Conservation (phyloP, 1,140 invertebrate genomes). For the Chrysoperla carnea region DNA sequence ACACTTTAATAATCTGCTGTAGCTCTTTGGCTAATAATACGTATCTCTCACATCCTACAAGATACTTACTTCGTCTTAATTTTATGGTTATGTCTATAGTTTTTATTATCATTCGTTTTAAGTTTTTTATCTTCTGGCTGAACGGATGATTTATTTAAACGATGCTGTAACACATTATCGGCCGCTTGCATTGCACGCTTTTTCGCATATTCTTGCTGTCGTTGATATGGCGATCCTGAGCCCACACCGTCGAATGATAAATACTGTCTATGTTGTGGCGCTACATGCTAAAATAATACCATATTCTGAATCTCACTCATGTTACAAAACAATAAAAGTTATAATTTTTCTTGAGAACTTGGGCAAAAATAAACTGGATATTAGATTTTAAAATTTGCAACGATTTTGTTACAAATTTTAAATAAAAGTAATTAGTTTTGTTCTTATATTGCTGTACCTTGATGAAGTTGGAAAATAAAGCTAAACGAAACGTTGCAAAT, state of each 20-base stretch:
- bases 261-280: constrained; percentile 77
- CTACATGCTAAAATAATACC: constrained; percentile 43
- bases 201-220: constrained; percentile 55
- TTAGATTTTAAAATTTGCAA: too few relatives aligned
- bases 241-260: constrained; percentile 63
- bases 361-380: too few relatives aligned
- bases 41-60: too few relatives aligned
- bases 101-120: constrained; percentile 35
- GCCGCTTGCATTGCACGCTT: constrained; percentile 50
- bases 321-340: too few relatives aligned
- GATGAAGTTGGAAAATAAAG: too few relatives aligned
- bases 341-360: too few relatives aligned
- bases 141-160: constrained; percentile 41
- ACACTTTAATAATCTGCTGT: too few relatives aligned
- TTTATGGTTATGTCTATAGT: constrained; percentile 38
- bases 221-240: constrained; percentile 52
- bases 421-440: too few relatives aligned
- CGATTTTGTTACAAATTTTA: too few relatives aligned
- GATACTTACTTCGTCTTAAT: constrained; percentile 48
- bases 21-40: too few relatives aligned
- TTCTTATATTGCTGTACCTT: too few relatives aligned
- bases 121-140: constrained; percentile 41
- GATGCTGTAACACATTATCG: constrained; percentile 56
- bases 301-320: not conserved
- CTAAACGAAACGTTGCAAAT: too few relatives aligned